These are phyloP conservation scores for Trachelus tabidus DNA, from an alignment of 2,888 invertebrate genomes.

Conservation along the genomic window DNA sequence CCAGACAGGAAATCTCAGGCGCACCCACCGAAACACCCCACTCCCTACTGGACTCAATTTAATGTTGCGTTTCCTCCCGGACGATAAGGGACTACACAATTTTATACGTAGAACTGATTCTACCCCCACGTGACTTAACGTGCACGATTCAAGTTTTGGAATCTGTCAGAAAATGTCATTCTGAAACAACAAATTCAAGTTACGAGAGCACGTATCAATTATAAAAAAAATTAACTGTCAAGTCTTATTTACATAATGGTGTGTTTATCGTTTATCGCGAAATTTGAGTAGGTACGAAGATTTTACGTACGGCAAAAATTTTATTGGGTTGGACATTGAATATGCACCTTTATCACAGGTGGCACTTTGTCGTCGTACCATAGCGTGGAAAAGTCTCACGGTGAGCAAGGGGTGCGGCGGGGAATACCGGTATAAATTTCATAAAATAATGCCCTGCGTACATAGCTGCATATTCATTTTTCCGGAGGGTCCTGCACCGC, in stretches of 20 bases:
- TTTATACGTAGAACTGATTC: conserved; percentile 47
- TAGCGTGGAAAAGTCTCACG: conserved; percentile 1
- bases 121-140: not conserved
- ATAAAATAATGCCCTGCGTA: conserved; percentile 48
- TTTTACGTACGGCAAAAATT: not conserved
- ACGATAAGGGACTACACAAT: conserved; percentile 57
- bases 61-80: conserved; percentile 62
- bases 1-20: conserved; percentile 64
- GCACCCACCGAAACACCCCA: conserved; percentile 64
- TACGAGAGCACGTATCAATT: not conserved
- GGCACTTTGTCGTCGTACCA: not conserved
- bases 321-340: not conserved
- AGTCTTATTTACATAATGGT: not conserved
- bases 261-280: not conserved
- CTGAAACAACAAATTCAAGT: not conserved
- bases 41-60: conserved; percentile 60
- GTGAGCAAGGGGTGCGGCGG: conserved; percentile 15
- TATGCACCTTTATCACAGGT: not conserved
- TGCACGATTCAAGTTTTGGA: not conserved
- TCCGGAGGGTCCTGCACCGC: conserved; percentile 44
- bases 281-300: not conserved
- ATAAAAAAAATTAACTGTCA: not conserved
- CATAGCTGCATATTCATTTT: conserved; percentile 58
- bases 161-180: not conserved
- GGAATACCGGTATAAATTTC: conserved; percentile 44